Conservation (phyloP, 2,113 vertebrate species). For the Oncorhynchus nerka region DNA sequence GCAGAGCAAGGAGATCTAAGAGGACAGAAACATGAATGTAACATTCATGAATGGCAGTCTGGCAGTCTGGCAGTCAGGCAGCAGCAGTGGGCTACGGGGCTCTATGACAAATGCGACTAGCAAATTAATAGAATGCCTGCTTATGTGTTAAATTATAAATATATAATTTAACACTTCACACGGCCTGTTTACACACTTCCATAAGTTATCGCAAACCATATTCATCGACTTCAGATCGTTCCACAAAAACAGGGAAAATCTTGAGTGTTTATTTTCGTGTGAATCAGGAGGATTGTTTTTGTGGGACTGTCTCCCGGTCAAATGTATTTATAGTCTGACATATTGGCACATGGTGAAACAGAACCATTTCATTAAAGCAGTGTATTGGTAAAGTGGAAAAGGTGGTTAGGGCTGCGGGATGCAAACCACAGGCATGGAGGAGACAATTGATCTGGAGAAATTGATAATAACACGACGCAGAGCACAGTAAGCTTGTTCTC, state of each 20-base stretch:
- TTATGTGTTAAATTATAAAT: no score
- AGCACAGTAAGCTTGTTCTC: not conserved
- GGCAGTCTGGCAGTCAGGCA: no score
- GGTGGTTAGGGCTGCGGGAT: not conserved
- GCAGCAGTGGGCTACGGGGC: not conserved
- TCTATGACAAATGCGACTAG: not conserved
- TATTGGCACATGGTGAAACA: constrained; percentile 19
- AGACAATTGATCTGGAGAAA: constrained; percentile 6
- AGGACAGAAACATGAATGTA: constrained; percentile 23
- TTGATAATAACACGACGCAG: not conserved
- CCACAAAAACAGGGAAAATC: not conserved
- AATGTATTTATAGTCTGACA: constrained; percentile 6
- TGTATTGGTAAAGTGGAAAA: not conserved
- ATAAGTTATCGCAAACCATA: not conserved
- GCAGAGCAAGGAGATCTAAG: constrained; percentile 27
- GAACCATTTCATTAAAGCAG: not conserved
- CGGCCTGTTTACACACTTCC: not conserved
- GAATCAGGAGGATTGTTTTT: not conserved
- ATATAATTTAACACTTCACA: no score
- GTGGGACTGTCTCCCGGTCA: not conserved
- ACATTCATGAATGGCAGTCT: constrained; percentile 14
- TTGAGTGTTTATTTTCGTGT: not conserved
- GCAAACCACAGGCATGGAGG: not conserved
- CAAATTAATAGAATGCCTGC: not conserved
- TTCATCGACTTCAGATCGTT: not conserved